Conservation (phyloP, 2,888 invertebrate genomes). For the Bellardia bayeri region DNA sequence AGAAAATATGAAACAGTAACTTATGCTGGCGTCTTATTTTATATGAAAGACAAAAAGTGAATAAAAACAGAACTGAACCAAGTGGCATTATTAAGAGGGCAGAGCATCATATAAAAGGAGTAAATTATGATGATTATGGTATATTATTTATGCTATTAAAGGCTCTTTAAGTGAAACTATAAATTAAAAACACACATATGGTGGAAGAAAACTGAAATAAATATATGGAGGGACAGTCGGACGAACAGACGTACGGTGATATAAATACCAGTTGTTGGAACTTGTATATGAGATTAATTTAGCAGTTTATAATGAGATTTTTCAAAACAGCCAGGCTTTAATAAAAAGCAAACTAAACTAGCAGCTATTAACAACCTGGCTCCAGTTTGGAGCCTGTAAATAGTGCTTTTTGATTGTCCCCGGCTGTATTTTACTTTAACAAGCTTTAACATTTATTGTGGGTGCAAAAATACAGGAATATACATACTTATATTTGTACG, state of each 20-base stretch:
- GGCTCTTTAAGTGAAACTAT: constrained; percentile 73
- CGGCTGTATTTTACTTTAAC: constrained; percentile 23
- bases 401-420: background rate
- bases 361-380: too few species aligned
- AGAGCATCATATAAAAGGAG: constrained; percentile 67
- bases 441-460: constrained; percentile 64
- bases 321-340: background rate
- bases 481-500: background rate
- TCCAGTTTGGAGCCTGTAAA: too few species aligned
- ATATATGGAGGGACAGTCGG: background rate
- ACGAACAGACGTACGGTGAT: background rate
- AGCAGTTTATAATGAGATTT: constrained; percentile 25
- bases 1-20: constrained; percentile 16
- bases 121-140: constrained; percentile 76
- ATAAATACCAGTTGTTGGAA: constrained; percentile 33
- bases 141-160: constrained; percentile 75
- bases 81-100: constrained; percentile 54
- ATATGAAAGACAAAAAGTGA: background rate
- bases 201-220: background rate
- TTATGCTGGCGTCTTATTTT: constrained; percentile 68
- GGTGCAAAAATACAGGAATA: constrained; percentile 47
- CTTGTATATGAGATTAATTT: background rate
- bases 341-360: background rate
- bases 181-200: constrained; percentile 66
- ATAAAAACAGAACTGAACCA: constrained; percentile 16